Conservation (phyloP, 2,888 invertebrate genomes). For the Bellardia bayeri region DNA sequence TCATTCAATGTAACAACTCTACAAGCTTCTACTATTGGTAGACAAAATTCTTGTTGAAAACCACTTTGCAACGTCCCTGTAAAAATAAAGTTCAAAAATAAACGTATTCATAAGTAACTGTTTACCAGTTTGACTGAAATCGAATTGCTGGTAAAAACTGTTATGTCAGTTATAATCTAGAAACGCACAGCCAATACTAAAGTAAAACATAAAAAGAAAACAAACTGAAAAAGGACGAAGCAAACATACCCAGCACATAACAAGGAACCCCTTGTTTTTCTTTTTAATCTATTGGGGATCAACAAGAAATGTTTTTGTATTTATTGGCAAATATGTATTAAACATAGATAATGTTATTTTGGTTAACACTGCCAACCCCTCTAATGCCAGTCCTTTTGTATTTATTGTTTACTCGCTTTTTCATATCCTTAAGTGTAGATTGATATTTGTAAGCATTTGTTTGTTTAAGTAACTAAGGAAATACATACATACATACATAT, state of each 20-base stretch:
- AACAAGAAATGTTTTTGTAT: constrained; percentile 51
- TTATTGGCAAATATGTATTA: constrained; percentile 57
- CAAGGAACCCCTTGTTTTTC: constrained; percentile 27
- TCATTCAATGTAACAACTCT: no score
- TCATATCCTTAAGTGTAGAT: constrained; percentile 63
- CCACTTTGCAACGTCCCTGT: no score
- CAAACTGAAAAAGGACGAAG: neutral
- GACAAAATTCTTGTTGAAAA: no score
- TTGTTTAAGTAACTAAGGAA: neutral
- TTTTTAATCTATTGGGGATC: constrained; percentile 61
- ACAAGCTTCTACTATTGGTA: no score
- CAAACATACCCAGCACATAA: neutral
- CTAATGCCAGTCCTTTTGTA: neutral
- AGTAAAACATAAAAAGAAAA: constrained; percentile 7
- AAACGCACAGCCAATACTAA: neutral
- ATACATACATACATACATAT: no score
- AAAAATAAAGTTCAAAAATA: constrained; percentile 10
- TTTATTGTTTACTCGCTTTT: constrained; percentile 7
- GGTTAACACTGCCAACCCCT: constrained; percentile 19
- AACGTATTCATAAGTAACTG: constrained; percentile 22
- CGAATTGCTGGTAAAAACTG: constrained; percentile 46
- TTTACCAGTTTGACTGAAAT: constrained; percentile 52
- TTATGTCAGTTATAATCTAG: constrained; percentile 43
- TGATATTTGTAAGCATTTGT: constrained; percentile 55
- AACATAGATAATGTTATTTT: constrained; percentile 59